These are phyloP conservation scores for Myrmecobius fasciatus DNA, from an alignment of 2,113 vertebrate species.

Conservation along the genomic window DNA sequence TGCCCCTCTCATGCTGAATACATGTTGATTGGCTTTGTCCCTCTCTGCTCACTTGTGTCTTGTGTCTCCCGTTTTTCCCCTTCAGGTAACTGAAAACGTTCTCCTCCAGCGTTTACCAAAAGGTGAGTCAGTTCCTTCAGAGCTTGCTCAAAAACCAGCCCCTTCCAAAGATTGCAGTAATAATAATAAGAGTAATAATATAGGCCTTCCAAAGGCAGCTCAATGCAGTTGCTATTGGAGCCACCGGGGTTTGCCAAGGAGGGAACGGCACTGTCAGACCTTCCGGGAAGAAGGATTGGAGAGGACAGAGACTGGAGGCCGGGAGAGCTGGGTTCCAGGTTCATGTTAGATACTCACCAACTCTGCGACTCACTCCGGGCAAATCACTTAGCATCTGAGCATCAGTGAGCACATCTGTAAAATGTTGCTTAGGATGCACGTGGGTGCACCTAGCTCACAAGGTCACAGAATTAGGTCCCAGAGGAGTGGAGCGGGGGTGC, in stretches of 20 bases:
- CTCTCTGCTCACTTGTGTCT: background rate
- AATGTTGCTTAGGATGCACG: background rate
- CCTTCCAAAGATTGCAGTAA: constrained; percentile 34
- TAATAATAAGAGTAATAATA: background rate
- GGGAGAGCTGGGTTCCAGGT: background rate
- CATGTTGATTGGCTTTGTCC: background rate
- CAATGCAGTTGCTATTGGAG: no score
- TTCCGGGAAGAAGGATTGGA: no score
- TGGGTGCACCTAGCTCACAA: background rate
- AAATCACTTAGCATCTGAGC: no score
- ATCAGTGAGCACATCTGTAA: background rate
- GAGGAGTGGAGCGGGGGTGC: background rate
- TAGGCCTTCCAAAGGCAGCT: background rate
- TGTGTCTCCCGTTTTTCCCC: background rate
- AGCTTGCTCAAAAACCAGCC: background rate
- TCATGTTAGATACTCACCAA: no score
- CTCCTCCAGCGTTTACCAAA: constrained; percentile 85
- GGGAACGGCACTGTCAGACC: no score
- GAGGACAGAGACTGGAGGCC: no score
- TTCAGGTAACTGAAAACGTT: constrained; percentile 88
- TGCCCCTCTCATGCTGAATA: no score
- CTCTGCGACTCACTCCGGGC: no score
- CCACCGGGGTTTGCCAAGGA: no score
- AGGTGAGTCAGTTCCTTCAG: constrained; percentile 81
- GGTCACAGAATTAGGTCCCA: no score